Evolutionary conservation across 2,113 vertebrate genomes (phyloP).

Genomic region (Cynopterus brachyotis): DNA sequence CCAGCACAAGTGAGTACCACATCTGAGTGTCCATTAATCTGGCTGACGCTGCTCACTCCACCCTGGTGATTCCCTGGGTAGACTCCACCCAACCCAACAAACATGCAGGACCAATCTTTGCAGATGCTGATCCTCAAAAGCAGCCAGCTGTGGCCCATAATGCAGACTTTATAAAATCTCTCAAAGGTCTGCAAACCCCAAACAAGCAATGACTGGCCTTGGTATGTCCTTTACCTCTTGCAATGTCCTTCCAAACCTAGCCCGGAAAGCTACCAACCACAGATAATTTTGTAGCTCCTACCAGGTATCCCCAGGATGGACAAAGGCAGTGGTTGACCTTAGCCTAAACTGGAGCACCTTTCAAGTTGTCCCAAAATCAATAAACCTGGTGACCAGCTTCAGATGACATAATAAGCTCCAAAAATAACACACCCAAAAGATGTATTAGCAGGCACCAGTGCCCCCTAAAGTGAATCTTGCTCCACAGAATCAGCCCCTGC

Average conservation of each 20-base stretch:
- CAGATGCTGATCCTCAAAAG: not conserved
- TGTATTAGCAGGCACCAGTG: not conserved
- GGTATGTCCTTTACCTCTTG: not conserved
- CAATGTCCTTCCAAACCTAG: not conserved
- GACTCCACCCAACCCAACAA: not conserved
- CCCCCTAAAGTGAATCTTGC: not conserved
- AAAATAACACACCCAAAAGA: not conserved
- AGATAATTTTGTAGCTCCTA: not conserved
- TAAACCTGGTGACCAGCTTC: not conserved
- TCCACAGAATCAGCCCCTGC: not conserved
- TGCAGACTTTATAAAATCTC: not conserved
- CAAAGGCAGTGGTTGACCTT: not conserved
- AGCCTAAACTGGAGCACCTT: not conserved
- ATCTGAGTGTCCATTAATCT: not conserved
- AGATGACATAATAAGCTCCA: not conserved
- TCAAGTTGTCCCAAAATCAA: not conserved
- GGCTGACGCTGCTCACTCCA: too few relatives aligned
- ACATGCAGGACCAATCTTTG: too few relatives aligned
- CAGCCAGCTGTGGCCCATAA: not conserved
- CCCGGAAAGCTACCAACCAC: not conserved
- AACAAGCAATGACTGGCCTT: not conserved
- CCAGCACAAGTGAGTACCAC: not conserved
- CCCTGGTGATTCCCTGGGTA: not conserved
- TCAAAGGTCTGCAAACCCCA: not conserved
- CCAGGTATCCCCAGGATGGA: not conserved